Evolutionary conservation across 2,113 vertebrate genomes (phyloP), one percentile per base, ranked within the genome.

Genomic region (Oreochromis spilurus): DNA sequence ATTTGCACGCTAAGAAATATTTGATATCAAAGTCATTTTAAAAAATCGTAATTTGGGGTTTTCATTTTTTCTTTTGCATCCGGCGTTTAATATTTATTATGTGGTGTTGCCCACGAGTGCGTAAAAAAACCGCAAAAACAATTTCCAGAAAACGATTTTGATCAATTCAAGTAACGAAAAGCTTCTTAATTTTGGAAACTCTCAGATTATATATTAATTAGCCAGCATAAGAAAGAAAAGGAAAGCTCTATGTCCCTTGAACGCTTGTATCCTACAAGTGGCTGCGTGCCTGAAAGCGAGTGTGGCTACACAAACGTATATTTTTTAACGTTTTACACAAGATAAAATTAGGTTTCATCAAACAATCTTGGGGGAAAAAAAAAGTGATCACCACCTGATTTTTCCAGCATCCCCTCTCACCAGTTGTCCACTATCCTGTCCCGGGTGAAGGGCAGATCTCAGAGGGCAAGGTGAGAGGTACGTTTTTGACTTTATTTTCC

Each of bases 231-330:
- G 40, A 48, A 72, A 48, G 38, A 26, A 72, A 45, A 72, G 13
- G 38, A 10, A 45, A 72, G 4, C 21, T 9, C 3, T 2, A 36
- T n/a, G n/a, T 57, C 34, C 16, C 5, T 19, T 7, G 16, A 36
- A 83, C 87, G 83, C 82, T 87, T 87, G 87, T 89, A 31, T 53
- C 31, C 14, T 54, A 21, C 38, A 83, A 85, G 72, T 52, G 48
- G 70, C 70, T 7, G 38, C 5, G 21, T 12, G 9, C 12, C 5
- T 26, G 6, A 45, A 80, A 60, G 13, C 9, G 4, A 36, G 10
- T 45, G 36, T 38, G 4, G 9, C 2, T 6, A 29, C 26, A 55
- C 29, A 6, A 45, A 45, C 31, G 5, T 48, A 29, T 48, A 75
- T 67, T 19, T 17, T 14, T 17, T 43, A 7, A 7, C n/a, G 14